Evolutionary conservation across 1,140 invertebrate genomes (phyloP), one percentile per base, ranked within the genome.

Genomic region (Thaumetopoea pityocampa): DNA sequence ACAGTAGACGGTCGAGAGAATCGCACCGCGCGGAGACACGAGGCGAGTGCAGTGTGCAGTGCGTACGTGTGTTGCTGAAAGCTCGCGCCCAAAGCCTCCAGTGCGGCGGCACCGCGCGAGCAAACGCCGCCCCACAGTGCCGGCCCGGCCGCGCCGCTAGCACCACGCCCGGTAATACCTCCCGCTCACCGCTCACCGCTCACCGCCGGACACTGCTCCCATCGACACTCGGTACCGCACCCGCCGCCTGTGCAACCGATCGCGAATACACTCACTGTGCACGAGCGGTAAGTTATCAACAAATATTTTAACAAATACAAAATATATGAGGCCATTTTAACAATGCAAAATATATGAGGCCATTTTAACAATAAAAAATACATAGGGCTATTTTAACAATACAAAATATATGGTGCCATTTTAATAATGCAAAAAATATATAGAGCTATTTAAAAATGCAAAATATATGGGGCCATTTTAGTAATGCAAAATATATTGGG

Each of bases 21-120:
- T 69, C 71, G 71, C 69, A 72, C 61, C 69, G 67, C 67, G 70
- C 73, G 69, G 76, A 64, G 73, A 76, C 67, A 69, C 65, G 63
- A 67, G 72, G 71, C 79, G 77, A 81, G 79, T 83, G 79, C 77
- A 83, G 79, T 81, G 79, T 83, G 77, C 79, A 81, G 79, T 83
- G 79, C 77, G 79, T 79, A 71, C 74, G 73, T 74, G 77, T 80
- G 70, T 78, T 63, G 74, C 79, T 80, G 79, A 83, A 83, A 83
- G 79, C 79, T 83, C 73, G 71, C 62, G 77, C 70, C 57, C 67
- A 67, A 74, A 82, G 74, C 74, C 78, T 82, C 63, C 74, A 37
- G 48, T 62, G 54, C 61, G 62, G 59, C 67, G 67, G 67, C 66
- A 65, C 57, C 73, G 73, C 67, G 72, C 67, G 66, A 69, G 68